These are phyloP conservation scores for Ochotona princeps DNA, from an alignment of 2,113 vertebrate genomes.

Conservation along the genomic window DNA sequence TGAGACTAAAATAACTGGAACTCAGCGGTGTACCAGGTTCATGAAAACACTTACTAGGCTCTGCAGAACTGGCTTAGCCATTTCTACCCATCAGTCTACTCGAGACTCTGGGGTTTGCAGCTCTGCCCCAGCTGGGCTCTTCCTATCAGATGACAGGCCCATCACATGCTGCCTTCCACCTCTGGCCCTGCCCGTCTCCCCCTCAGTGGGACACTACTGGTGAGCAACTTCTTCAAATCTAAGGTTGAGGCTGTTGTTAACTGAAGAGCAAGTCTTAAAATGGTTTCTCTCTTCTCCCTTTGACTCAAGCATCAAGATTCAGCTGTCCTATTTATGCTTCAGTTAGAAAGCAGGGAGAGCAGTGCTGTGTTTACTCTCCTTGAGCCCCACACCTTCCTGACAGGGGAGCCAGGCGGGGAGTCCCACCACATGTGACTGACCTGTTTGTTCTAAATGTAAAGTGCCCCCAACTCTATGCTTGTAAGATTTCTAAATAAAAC, in stretches of 20 bases:
- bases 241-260: conserved; percentile 54
- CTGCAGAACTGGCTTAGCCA: not conserved
- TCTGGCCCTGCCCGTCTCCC: not conserved
- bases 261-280: not conserved
- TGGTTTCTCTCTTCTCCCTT: conserved; percentile 7
- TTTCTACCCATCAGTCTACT: not conserved
- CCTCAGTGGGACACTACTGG: not conserved
- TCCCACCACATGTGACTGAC: not conserved
- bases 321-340: conserved; percentile 50
- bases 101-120: not conserved
- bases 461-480: not conserved
- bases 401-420: not conserved
- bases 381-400: not conserved
- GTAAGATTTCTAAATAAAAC: conserved; percentile 65
- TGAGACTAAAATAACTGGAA: not conserved
- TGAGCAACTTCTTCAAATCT: conserved; percentile 32
- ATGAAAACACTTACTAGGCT: not conserved
- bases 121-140: not conserved
- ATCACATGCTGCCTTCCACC: not conserved
- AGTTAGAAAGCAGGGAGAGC: conserved; percentile 58
- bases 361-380: conserved; percentile 25
- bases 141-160: not conserved
- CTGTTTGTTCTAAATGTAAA: conserved; percentile 52
- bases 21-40: conserved; percentile 4
- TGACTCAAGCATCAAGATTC: conserved; percentile 35